Percentiles rank a stretch among this genome's conserved stretches.
Conservation (phyloP, 2,888 invertebrate species). For the Smittia aterrima region DNA sequence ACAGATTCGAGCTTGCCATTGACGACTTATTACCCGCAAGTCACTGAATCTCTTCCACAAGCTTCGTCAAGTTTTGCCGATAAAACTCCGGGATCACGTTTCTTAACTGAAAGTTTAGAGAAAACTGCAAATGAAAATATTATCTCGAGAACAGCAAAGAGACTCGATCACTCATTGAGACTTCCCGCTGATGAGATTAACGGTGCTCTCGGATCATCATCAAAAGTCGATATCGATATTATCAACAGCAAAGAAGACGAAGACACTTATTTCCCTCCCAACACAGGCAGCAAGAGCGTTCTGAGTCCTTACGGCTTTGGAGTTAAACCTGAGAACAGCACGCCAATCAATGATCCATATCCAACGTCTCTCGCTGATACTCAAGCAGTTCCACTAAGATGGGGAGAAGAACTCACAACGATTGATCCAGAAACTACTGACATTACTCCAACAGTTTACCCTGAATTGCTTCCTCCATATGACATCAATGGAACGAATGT, state of each 20-base stretch:
- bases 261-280: conserved; percentile 50
- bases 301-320: conserved; percentile 56
- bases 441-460: conserved; percentile 39
- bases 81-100: conserved; percentile 45
- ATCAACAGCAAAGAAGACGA: conserved; percentile 51
- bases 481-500: conserved; percentile 42
- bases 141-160: conserved; percentile 44
- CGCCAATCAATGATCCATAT: conserved; percentile 50
- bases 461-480: conserved; percentile 45
- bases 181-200: conserved; percentile 56
- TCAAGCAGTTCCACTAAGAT: conserved; percentile 55
- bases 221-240: conserved; percentile 53
- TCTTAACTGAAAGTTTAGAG: conserved; percentile 43
- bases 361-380: conserved; percentile 52
- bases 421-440: conserved; percentile 36
- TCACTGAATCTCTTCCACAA: conserved; percentile 44
- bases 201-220: conserved; percentile 50
- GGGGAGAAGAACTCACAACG: conserved; percentile 52
- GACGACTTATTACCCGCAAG: conserved; percentile 44
- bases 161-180: conserved; percentile 47
- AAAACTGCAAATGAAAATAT: conserved; percentile 40
- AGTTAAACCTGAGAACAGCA: conserved; percentile 55
- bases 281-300: conserved; percentile 51
- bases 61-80: conserved; percentile 42
- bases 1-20: conserved; percentile 45